Evolutionary conservation across 2,888 invertebrate genomes (phyloP), one percentile per base, ranked within the genome.

Genomic region (Deroplatys truncata): DNA sequence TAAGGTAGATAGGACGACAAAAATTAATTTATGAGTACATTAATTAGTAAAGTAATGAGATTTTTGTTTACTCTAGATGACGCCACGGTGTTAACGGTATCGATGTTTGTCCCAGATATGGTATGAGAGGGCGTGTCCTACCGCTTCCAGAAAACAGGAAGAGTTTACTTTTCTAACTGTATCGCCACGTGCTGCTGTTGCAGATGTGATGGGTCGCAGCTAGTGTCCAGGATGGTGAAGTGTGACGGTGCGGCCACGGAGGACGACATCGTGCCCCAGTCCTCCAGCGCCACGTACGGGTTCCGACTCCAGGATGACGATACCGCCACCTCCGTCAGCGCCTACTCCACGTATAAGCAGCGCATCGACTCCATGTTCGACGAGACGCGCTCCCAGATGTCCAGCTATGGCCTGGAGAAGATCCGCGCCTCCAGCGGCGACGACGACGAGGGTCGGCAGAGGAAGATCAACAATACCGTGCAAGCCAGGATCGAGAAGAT

Each of bases 361-460:
- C 96, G 97, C 93, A 98, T 98, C 92, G 98, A 98, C 94, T 96
- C 97, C 35, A 96, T 98, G 94, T 98, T 98, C 94, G 96, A 96
- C 92, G 97, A 96, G 92, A 94, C 95, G 89, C 95, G 96, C 91
- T 96, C 95, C 35, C 93, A 95, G 56, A 90, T 91, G 88, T 93
- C 93, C 88, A 94, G 93, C 83, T 93, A 93, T 90, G 82, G 84
- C 16, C 82, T 88, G 28, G 84, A 89, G 28, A 89, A 89, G 92
- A 92, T 93, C 92, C 90, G 91, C 92, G 82, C 90, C 89, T 28
- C 35, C 28, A 8, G 31, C 29, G 87, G 31, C 20, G 90, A 90
- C 56, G 90, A 90, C n/a, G 88, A 89, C 29, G 90, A 91, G 15
- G 84, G 82, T 2, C 82, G 85, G 1, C 89, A 90, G 28, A 84